Conservation (phyloP, 2,888 invertebrate genomes). For the Callimorpha dominula region DNA sequence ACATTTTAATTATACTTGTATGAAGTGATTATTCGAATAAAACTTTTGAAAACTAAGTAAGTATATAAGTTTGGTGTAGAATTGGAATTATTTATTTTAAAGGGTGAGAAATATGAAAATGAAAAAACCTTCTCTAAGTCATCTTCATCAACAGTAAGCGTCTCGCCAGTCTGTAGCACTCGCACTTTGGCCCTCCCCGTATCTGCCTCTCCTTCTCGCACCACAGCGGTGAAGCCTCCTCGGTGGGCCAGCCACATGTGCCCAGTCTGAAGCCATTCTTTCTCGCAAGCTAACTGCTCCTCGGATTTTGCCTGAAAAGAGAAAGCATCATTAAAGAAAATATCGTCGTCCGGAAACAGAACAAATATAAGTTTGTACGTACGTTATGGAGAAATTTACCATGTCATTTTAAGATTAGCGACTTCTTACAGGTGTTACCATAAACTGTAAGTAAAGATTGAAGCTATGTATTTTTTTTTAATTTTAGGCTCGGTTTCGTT, state of each 20-base stretch:
- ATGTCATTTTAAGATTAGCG: no score
- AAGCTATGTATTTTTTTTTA: no score
- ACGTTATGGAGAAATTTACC: no score
- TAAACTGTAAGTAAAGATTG: no score
- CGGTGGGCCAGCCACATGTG: constrained; percentile 97
- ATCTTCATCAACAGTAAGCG: constrained; percentile 96
- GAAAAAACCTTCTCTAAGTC: constrained; percentile 94
- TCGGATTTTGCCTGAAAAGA: constrained; percentile 88
- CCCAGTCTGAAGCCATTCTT: constrained; percentile 90
- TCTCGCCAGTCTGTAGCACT: constrained; percentile 93
- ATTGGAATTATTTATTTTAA: no score
- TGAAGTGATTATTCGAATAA: background rate
- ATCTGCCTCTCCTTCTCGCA: constrained; percentile 91
- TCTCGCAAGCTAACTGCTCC: constrained; percentile 88
- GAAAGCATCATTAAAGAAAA: background rate
- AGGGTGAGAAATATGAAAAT: background rate
- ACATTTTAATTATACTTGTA: background rate
- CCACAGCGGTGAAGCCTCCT: constrained; percentile 94
- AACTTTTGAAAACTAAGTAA: background rate
- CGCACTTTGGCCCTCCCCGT: constrained; percentile 91
- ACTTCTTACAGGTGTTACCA: no score
- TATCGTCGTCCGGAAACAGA: background rate
- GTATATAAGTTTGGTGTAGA: background rate
- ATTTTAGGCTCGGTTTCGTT: no score
- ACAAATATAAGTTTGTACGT: no score